A percentile compares a stretch with the other conserved stretches of the same genome.
Conservation (phyloP, 1,140 invertebrate species). For the Diachasmimorpha longicaudata region DNA sequence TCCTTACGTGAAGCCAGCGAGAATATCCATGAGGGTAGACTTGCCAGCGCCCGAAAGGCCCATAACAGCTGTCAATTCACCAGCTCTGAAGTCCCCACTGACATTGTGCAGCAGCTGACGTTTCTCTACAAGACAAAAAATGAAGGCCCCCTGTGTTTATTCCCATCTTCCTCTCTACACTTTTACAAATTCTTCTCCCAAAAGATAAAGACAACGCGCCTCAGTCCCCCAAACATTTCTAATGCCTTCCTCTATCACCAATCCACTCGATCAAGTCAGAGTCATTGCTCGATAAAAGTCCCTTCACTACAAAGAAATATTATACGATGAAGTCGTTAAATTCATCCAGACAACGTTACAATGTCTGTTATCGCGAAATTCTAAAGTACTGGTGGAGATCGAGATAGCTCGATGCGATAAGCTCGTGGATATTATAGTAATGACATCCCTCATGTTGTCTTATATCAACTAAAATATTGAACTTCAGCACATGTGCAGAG, state of each 20-base stretch:
- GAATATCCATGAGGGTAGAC: slow-evolving; percentile 78
- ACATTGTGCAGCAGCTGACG: slow-evolving; percentile 68
- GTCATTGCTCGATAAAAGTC: not conserved
- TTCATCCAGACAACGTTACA: not conserved
- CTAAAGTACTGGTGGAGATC: not conserved
- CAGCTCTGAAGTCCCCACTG: slow-evolving; percentile 68
- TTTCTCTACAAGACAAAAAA: slow-evolving; percentile 53
- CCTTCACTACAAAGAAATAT: not conserved
- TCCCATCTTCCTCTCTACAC: no score
- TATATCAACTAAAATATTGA: no score
- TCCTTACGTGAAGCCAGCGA: slow-evolving; percentile 76
- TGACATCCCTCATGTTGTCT: no score
- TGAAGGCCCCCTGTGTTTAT: not conserved
- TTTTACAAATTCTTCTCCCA: no score
- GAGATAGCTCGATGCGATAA: not conserved
- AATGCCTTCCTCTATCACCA: no score
- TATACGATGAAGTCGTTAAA: slow-evolving; percentile 28
- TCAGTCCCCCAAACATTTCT: no score
- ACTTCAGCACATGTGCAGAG: no score
- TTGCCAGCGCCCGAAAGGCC: slow-evolving; percentile 89
- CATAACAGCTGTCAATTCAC: slow-evolving; percentile 81
- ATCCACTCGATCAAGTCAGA: no score
- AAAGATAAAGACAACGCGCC: no score
- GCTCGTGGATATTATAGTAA: no score
- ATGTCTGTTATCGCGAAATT: not conserved